phyloP scores from a whole-genome alignment of 2,797 vertebrate species.

The Channallabes apus region DNA sequence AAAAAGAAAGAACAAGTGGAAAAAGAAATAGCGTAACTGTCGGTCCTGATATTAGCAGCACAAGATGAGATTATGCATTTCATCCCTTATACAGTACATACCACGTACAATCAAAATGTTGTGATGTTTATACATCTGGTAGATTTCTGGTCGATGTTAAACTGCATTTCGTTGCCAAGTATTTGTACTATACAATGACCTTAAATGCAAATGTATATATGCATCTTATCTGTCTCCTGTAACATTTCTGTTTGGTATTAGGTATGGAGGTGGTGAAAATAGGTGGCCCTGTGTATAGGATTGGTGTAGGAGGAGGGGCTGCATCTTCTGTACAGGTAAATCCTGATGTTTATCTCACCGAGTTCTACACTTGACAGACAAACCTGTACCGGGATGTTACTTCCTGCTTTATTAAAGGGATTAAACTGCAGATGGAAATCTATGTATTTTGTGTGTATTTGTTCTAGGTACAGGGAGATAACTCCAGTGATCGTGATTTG shows the following conservation, averaged over 20 bases:
- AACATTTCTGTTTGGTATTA: constrained; percentile 53
- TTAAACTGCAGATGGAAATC: not conserved
- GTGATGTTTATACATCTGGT: no score
- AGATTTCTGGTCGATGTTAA: no score
- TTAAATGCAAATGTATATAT: not conserved
- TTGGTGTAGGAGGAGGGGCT: constrained; percentile 90
- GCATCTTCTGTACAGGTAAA: constrained; percentile 88
- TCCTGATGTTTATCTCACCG: not conserved
- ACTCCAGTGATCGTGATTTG: constrained; percentile 82
- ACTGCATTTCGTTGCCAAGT: no score
- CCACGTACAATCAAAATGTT: no score
- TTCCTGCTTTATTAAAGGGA: not conserved
- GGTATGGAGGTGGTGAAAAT: constrained; percentile 93
- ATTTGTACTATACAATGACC: not conserved
- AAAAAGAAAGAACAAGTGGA: no score
- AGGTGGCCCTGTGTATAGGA: constrained; percentile 91
- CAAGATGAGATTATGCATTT: no score
- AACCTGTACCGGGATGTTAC: not conserved
- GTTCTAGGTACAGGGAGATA: constrained; percentile 88
- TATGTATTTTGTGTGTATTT: not conserved
- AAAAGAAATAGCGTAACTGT: no score
- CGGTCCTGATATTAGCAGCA: no score
- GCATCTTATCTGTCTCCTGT: not conserved
- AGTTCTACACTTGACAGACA: not conserved
- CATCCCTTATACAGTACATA: no score